These are phyloP conservation scores for Drosophila parthenogenetica DNA, from an alignment of 2,888 invertebrate species.

Conservation along the genomic window DNA sequence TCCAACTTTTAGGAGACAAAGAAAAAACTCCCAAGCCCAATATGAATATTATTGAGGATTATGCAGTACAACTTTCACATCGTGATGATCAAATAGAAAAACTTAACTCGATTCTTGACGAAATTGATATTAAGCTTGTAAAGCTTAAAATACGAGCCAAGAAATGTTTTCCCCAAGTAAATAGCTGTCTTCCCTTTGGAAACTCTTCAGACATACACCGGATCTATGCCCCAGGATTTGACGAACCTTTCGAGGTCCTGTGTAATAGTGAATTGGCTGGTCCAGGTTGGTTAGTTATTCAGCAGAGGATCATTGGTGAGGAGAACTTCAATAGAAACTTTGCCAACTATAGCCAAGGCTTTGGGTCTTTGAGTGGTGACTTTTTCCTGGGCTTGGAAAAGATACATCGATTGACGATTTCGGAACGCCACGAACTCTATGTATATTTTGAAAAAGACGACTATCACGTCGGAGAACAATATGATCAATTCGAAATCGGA, in stretches of 20 bases:
- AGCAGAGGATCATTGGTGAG: constrained; percentile 1
- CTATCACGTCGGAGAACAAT: not conserved
- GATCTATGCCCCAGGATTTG: not conserved
- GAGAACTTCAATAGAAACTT: constrained; percentile 11
- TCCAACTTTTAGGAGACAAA: not conserved
- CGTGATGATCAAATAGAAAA: not conserved
- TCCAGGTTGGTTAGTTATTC: constrained; percentile 15
- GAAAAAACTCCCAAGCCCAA: not conserved
- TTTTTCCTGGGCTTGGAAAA: constrained; percentile 26
- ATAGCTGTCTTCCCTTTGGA: constrained; percentile 1
- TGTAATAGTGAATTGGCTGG: constrained; percentile 12
- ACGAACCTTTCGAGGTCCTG: not conserved
- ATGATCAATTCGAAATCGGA: not conserved
- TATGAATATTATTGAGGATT: not conserved
- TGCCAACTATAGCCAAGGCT: constrained; percentile 4
- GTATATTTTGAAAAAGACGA: not conserved
- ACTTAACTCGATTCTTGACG: not conserved
- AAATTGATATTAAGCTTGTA: not conserved
- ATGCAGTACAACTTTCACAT: not conserved
- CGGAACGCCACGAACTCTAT: constrained; percentile 5
- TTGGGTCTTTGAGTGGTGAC: constrained; percentile 1
- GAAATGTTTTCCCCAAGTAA: not conserved
- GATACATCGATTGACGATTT: constrained; percentile 9
- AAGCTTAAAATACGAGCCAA: not conserved
- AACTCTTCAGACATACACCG: not conserved